Conservation (phyloP, 2,888 invertebrate genomes). For the Polia nebulosa region DNA sequence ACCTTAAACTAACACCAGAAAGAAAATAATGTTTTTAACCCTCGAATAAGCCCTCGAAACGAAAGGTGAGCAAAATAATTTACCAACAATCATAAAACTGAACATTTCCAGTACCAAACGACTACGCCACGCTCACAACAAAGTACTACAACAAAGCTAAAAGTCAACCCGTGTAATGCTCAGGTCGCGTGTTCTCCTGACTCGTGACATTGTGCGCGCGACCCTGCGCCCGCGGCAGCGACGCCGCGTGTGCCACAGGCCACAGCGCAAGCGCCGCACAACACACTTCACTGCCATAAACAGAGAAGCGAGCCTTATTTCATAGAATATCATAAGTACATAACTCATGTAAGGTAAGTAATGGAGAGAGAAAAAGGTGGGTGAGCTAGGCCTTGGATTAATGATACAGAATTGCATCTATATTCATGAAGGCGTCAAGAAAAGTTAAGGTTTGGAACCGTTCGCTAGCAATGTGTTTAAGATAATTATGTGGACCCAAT, state of each 20-base stretch:
- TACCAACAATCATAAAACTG: neutral
- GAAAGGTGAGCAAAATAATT: too few relatives aligned
- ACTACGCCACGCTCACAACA: neutral
- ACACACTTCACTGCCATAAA: slow-evolving; percentile 49
- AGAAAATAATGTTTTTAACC: neutral
- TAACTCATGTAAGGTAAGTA: slow-evolving; percentile 43
- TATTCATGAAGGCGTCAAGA: slow-evolving; percentile 32
- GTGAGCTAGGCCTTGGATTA: slow-evolving; percentile 7
- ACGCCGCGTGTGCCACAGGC: slow-evolving; percentile 33
- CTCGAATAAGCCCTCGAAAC: too few relatives aligned
- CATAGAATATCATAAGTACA: slow-evolving; percentile 30
- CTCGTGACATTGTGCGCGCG: slow-evolving; percentile 68
- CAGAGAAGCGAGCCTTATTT: slow-evolving; percentile 27
- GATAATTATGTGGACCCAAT: neutral
- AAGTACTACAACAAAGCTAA: slow-evolving; percentile 34
- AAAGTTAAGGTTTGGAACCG: neutral
- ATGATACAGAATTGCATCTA: slow-evolving; percentile 20
- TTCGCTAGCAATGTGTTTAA: neutral
- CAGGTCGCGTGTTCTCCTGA: slow-evolving; percentile 49
- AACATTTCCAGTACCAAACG: neutral
- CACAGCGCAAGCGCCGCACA: slow-evolving; percentile 56
- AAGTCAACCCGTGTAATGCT: slow-evolving; percentile 48
- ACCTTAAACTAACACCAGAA: neutral
- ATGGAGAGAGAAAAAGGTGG: slow-evolving; percentile 35
- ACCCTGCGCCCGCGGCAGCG: slow-evolving; percentile 59